phyloP scores from a whole-genome alignment of 2,113 vertebrate genomes.

The Felis catus region F.catus_Fca126_mat1.0 CM031424.1:82187001-82187500 shows the following conservation, averaged over 20 bases:
- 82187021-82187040: conserved; percentile 98
- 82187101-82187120: not conserved
- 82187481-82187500: no score
- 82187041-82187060: conserved; percentile 98
- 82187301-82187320: not conserved
- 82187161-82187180: not conserved
- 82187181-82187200: not conserved
- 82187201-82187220: not conserved
- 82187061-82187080: conserved; percentile 98
- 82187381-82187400: no score
- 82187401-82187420: no score
- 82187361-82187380: not conserved
- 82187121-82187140: not conserved
- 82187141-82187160: no score
- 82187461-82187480: no score
- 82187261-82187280: rapidly evolving
- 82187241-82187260: not conserved
- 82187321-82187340: not conserved
- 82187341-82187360: not conserved
- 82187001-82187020: conserved; percentile 92
- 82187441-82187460: no score
- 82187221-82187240: not conserved
- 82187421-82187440: no score
- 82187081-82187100: conserved; percentile 98
- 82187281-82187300: not conserved